A percentile compares a stretch with the other conserved stretches of the same genome.
Conservation (phyloP, 2,888 invertebrate species). For the Notodonta dromedarius region DNA sequence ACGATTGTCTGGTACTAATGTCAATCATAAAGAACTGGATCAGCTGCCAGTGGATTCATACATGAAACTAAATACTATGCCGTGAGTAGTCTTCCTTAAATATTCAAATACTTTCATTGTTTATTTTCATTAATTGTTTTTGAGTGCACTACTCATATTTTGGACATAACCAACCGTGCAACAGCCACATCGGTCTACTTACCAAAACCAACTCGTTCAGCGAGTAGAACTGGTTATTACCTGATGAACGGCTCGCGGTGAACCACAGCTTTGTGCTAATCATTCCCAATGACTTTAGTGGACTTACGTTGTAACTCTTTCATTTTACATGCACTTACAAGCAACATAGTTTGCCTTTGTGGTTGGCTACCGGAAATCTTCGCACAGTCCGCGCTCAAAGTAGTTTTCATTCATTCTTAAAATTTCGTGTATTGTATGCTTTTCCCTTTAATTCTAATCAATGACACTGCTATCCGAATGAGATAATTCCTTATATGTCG, state of each 20-base stretch:
- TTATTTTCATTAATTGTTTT: slow-evolving; percentile 6
- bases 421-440: not conserved
- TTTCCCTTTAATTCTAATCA: not conserved
- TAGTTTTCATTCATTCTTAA: not conserved
- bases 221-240: slow-evolving; percentile 65
- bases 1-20: slow-evolving; percentile 69
- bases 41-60: slow-evolving; percentile 68
- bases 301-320: slow-evolving; percentile 44
- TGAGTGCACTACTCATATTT: slow-evolving; percentile 27
- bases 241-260: slow-evolving; percentile 49
- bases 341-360: not conserved
- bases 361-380: slow-evolving; percentile 9
- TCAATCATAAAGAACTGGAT: slow-evolving; percentile 63
- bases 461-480: not conserved
- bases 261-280: slow-evolving; percentile 58
- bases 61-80: slow-evolving; percentile 77
- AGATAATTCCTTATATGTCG: slow-evolving; percentile 1
- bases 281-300: slow-evolving; percentile 56
- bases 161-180: slow-evolving; percentile 49
- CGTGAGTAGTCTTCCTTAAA: slow-evolving; percentile 65
- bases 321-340: slow-evolving; percentile 1
- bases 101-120: not conserved
- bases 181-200: slow-evolving; percentile 58
- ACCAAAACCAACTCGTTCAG: slow-evolving; percentile 55
- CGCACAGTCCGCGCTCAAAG: too few species aligned